Evolutionary conservation across 1,140 invertebrate genomes (phyloP).

Genomic region (Platorchestia sp.): DNA sequence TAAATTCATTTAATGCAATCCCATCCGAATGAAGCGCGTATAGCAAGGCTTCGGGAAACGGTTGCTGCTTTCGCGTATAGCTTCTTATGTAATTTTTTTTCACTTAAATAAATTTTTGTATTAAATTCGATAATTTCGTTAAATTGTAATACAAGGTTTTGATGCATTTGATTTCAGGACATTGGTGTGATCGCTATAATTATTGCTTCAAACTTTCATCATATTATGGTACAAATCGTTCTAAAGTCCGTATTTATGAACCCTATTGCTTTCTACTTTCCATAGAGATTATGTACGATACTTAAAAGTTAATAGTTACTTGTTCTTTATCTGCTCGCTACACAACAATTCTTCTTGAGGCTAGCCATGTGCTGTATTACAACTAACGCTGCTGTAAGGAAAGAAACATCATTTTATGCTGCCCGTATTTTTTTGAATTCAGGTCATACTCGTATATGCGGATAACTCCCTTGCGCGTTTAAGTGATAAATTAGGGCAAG

Average conservation of each 20-base stretch:
- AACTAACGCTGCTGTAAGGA: background rate
- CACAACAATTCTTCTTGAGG: too few relatives aligned
- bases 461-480: background rate
- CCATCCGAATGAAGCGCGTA: background rate
- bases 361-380: background rate
- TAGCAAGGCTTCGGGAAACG: background rate
- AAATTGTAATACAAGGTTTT: background rate
- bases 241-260: background rate
- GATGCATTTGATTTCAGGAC: background rate
- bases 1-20: background rate
- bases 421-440: background rate
- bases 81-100: background rate
- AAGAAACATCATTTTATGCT: background rate
- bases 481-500: background rate
- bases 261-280: background rate
- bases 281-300: background rate
- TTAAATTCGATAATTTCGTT: background rate
- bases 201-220: background rate
- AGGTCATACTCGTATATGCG: background rate
- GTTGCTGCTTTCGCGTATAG: background rate
- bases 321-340: background rate
- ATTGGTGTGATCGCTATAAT: background rate
- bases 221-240: background rate
- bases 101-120: background rate
- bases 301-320: background rate